Conservation (phyloP, 2,888 invertebrate species). For the Chalcis sispes region DNA sequence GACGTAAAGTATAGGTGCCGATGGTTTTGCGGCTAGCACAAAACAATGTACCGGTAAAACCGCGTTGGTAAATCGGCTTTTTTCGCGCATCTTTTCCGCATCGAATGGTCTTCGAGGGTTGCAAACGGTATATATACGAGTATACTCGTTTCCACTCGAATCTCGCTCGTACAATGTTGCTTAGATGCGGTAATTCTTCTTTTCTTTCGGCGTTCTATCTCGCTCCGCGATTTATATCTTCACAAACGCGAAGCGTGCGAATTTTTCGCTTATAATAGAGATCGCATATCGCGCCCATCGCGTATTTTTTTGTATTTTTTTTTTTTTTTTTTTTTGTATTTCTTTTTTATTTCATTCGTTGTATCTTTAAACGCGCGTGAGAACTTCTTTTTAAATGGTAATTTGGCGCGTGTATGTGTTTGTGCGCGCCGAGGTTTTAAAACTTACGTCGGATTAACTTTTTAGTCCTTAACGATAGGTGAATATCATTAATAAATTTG, state of each 20-base stretch:
- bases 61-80: slow-evolving; percentile 54
- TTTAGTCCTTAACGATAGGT: slow-evolving; percentile 33
- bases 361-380: slow-evolving; percentile 37
- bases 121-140: not conserved
- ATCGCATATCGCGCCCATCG: slow-evolving; percentile 12
- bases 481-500: slow-evolving; percentile 53
- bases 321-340: not conserved
- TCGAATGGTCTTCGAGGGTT: no score
- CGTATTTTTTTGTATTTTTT: not conserved
- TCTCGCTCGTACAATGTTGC: slow-evolving; percentile 17
- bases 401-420: not conserved
- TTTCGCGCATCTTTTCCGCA: slow-evolving; percentile 8
- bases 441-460: slow-evolving; percentile 43
- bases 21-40: slow-evolving; percentile 59
- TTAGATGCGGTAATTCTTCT: slow-evolving; percentile 2
- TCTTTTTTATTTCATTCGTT: not conserved
- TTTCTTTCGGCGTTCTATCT: not conserved
- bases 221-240: slow-evolving; percentile 7
- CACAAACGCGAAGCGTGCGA: slow-evolving; percentile 46
- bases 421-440: not conserved
- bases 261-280: slow-evolving; percentile 32
- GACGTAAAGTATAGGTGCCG: slow-evolving; percentile 2
- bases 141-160: not conserved
- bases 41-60: slow-evolving; percentile 59
- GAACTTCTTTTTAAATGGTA: slow-evolving; percentile 46